Evolutionary conservation across 2,113 vertebrate genomes (phyloP).

Genomic region (Chrysemys picta): DNA sequence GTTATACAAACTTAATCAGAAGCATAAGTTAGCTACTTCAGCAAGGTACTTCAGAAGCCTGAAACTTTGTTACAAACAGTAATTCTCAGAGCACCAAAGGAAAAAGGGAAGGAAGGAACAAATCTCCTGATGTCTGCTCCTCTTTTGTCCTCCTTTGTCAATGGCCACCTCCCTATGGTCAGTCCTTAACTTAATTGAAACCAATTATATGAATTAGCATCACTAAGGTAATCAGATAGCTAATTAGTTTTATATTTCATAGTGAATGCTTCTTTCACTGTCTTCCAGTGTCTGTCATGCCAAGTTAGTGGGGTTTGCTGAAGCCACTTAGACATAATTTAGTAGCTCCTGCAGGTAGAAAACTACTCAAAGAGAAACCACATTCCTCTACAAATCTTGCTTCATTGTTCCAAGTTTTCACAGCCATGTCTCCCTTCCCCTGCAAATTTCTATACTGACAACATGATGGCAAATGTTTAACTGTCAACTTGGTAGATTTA

Average conservation of each 20-base stretch:
- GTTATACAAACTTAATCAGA: conserved; percentile 78
- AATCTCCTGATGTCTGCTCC: conserved; percentile 31
- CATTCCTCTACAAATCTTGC: neutral
- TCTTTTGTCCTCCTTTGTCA: neutral
- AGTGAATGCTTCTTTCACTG: conserved; percentile 4
- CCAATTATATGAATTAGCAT: conserved; percentile 62
- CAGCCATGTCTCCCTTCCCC: neutral
- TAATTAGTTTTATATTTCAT: conserved; percentile 70
- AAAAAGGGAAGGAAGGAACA: conserved; percentile 41
- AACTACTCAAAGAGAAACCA: neutral
- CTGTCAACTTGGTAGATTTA: neutral
- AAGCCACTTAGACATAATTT: conserved; percentile 21
- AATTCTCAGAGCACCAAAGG: conserved; percentile 55
- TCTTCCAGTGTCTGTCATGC: conserved; percentile 16
- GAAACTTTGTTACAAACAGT: conserved; percentile 44
- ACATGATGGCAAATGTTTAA: neutral
- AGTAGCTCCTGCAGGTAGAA: neutral
- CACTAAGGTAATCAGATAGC: conserved; percentile 55
- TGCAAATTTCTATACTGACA: neutral
- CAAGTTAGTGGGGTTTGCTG: conserved; percentile 25
- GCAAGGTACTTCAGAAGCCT: conserved; percentile 47
- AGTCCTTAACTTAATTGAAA: conserved; percentile 38
- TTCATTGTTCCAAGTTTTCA: neutral
- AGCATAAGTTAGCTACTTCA: conserved; percentile 69
- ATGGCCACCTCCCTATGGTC: conserved; percentile 24